These are phyloP conservation scores for Leptodirus hochenwartii DNA, from an alignment of 2,888 invertebrate species.

Conservation along the genomic window DNA sequence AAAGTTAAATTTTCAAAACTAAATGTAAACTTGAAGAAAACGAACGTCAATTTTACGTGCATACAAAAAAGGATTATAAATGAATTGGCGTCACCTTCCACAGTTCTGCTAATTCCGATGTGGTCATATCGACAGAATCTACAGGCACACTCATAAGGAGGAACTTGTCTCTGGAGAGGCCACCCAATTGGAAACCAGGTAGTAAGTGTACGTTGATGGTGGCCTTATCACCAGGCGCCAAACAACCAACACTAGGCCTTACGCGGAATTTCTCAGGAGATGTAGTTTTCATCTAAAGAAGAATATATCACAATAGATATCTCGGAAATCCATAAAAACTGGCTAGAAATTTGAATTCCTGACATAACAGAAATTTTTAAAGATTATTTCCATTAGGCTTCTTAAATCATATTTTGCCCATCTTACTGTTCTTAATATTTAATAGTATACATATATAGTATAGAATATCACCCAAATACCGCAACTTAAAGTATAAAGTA, in stretches of 20 bases:
- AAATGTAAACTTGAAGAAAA: no score
- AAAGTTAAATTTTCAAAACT: no score
- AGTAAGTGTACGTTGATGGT: constrained; percentile 57
- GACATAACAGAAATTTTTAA: no score
- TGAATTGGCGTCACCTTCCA: no score
- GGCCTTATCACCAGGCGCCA: constrained; percentile 43
- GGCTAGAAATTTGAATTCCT: background rate
- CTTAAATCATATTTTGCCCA: no score
- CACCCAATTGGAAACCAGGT: constrained; percentile 47
- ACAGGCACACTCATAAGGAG: constrained; percentile 67
- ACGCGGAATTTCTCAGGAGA: constrained; percentile 91
- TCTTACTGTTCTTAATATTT: no score
- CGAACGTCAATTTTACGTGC: no score
- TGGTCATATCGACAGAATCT: constrained; percentile 33
- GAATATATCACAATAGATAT: constrained; percentile 57
- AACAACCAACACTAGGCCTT: constrained; percentile 65
- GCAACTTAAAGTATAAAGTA: no score
- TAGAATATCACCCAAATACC: no score
- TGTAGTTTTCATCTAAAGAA: constrained; percentile 78
- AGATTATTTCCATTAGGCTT: no score
- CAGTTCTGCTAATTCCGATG: constrained; percentile 47
- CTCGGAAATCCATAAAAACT: background rate
- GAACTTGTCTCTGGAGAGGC: constrained; percentile 67
- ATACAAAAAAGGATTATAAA: constrained; percentile 12
- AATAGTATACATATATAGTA: no score